phyloP scores from a whole-genome alignment of 2,797 vertebrate genomes.

The Sebastes itinus region DNA sequence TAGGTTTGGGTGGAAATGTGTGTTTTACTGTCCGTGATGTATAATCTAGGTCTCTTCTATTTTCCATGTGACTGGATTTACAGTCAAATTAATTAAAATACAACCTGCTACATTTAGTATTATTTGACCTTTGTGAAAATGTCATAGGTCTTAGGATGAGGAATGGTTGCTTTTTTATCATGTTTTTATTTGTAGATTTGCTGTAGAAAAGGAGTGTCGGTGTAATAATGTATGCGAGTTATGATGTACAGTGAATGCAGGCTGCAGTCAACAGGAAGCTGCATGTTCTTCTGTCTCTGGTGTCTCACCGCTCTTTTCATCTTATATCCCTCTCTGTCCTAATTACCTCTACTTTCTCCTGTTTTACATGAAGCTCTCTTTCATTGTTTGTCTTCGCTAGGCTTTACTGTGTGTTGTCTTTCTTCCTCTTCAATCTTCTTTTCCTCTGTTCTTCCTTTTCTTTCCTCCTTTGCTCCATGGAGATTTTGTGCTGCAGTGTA shows the following conservation, averaged over 20 bases:
- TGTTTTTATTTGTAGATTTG: not conserved
- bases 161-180: not conserved
- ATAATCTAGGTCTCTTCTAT: not conserved
- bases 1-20: slow-evolving; percentile 51
- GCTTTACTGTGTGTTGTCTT: slow-evolving; percentile 76
- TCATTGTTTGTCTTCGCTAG: slow-evolving; percentile 46
- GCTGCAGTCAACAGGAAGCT: not conserved
- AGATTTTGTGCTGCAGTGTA: slow-evolving; percentile 81
- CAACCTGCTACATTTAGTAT: not conserved
- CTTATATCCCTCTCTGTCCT: not conserved
- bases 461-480: slow-evolving; percentile 75
- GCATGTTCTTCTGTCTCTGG: not conserved
- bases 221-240: not conserved
- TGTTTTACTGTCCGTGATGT: not conserved
- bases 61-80: not conserved
- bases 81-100: not conserved
- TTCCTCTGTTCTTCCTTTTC: slow-evolving; percentile 78
- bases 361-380: slow-evolving; percentile 1
- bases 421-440: slow-evolving; percentile 69
- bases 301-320: slow-evolving; percentile 5
- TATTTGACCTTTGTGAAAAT: not conserved
- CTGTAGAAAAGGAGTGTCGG: not conserved
- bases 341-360: not conserved
- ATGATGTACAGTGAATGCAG: not conserved
- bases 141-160: not conserved